These are phyloP conservation scores for Tarsius wallacei DNA, from an alignment of 2,797 vertebrate species.

Conservation along the genomic window DNA sequence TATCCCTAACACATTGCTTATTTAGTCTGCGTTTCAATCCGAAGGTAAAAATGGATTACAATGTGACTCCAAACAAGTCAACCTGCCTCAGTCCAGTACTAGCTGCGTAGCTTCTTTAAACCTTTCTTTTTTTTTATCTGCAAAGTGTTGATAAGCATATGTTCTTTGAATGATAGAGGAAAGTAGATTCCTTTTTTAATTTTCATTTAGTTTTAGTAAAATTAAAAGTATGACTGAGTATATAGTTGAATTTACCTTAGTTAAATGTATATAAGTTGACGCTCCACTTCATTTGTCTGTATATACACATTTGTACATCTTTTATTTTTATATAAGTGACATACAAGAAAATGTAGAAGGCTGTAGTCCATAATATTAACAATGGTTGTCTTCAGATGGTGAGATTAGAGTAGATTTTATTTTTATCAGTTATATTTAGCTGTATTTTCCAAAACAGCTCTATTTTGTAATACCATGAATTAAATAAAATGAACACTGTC, in stretches of 20 bases:
- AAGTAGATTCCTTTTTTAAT: not conserved
- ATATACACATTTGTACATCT: not conserved
- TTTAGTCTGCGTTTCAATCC: not conserved
- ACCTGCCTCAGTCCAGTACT: too few species aligned
- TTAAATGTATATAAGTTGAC: not conserved
- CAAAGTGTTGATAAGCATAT: too few species aligned
- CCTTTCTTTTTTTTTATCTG: too few species aligned
- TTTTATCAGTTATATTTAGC: constrained; percentile 44
- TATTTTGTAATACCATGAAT: not conserved
- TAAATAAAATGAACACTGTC: not conserved
- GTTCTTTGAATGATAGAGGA: not conserved
- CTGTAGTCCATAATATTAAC: not conserved
- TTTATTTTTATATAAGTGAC: not conserved
- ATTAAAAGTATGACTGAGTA: constrained; percentile 2
- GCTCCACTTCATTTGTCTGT: not conserved
- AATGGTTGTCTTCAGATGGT: not conserved
- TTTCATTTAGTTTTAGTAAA: not conserved
- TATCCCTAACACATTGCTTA: not conserved
- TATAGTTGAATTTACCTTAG: constrained; percentile 6
- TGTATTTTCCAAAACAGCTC: constrained; percentile 26
- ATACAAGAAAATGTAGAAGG: constrained; percentile 30
- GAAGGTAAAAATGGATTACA: not conserved
- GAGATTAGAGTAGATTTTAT: not conserved
- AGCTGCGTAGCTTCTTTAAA: too few species aligned
- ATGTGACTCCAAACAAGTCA: too few species aligned